phyloP scores from a whole-genome alignment of 2,888 invertebrate genomes.

The Rosalia funebris region DNA sequence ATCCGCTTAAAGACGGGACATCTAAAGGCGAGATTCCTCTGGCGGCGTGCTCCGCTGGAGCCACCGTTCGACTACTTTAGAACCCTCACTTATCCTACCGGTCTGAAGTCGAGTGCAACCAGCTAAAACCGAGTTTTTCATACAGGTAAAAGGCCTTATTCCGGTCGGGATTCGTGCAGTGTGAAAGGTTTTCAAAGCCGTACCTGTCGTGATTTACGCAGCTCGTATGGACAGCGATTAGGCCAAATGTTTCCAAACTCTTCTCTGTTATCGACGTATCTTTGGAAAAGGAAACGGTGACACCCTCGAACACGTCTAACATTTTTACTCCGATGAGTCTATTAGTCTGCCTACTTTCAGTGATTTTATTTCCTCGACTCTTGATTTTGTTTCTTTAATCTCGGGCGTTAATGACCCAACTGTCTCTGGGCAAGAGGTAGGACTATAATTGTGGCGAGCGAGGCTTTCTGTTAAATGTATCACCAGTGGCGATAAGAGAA shows the following conservation, averaged over 20 bases:
- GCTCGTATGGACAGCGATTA: slow-evolving; percentile 59
- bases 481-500: too few relatives aligned
- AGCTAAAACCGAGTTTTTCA: slow-evolving; percentile 41
- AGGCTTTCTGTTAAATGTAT: too few relatives aligned
- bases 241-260: slow-evolving; percentile 59
- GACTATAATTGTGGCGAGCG: too few relatives aligned
- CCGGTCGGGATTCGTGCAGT: slow-evolving; percentile 38
- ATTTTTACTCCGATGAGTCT: slow-evolving; percentile 58
- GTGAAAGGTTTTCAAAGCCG: slow-evolving; percentile 39
- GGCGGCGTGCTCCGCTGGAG: slow-evolving; percentile 32
- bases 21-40: slow-evolving; percentile 33
- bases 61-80: slow-evolving; percentile 58
- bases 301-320: slow-evolving; percentile 59
- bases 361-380: slow-evolving; percentile 47
- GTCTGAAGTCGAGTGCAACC: slow-evolving; percentile 54
- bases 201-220: slow-evolving; percentile 58
- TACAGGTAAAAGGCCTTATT: neutral
- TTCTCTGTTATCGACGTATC: slow-evolving; percentile 56
- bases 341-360: slow-evolving; percentile 59
- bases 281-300: slow-evolving; percentile 58
- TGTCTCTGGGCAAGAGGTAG: too few relatives aligned
- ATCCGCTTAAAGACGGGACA: slow-evolving; percentile 26
- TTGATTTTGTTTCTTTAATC: slow-evolving; percentile 41
- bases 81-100: slow-evolving; percentile 58
- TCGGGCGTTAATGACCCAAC: slow-evolving; percentile 38